These are phyloP conservation scores for Ptychadena robeensis DNA, from an alignment of 2,797 vertebrate genomes.

Conservation along the genomic window DNA sequence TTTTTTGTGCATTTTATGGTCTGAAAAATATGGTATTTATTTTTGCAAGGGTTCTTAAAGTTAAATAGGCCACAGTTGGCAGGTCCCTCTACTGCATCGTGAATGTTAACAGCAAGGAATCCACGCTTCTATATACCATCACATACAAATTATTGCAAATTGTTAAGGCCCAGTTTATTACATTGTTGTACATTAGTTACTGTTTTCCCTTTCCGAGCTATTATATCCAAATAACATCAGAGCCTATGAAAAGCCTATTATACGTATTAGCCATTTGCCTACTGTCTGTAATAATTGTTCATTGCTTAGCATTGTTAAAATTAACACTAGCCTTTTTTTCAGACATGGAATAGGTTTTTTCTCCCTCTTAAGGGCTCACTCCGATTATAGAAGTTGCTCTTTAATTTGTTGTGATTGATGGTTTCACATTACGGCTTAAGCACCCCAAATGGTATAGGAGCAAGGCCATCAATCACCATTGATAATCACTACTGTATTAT, in stretches of 20 bases:
- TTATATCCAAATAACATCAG: not conserved
- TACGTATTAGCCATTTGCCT: not conserved
- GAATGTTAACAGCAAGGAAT: no score
- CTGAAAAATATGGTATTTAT: no score
- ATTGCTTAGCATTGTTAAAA: not conserved
- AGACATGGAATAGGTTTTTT: slow-evolving; percentile 2
- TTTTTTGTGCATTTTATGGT: no score
- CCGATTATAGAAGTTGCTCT: slow-evolving; percentile 44
- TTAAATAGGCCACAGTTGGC: no score
- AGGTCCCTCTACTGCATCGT: no score
- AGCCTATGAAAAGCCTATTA: not conserved
- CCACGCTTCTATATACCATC: no score
- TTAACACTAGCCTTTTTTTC: not conserved
- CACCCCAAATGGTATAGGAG: slow-evolving; percentile 45
- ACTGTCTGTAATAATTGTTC: not conserved
- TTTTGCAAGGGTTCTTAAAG: no score
- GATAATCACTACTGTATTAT: slow-evolving; percentile 59
- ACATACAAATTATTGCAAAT: no score
- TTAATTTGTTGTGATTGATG: slow-evolving; percentile 60
- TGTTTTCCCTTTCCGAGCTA: not conserved
- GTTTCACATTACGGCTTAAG: slow-evolving; percentile 44
- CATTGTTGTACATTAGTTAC: not conserved
- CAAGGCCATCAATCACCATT: slow-evolving; percentile 56
- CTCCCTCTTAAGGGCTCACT: slow-evolving; percentile 49
- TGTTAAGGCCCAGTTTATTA: not conserved